Conservation (phyloP, 1,140 invertebrate species). For the Zaprionus taronus region DNA sequence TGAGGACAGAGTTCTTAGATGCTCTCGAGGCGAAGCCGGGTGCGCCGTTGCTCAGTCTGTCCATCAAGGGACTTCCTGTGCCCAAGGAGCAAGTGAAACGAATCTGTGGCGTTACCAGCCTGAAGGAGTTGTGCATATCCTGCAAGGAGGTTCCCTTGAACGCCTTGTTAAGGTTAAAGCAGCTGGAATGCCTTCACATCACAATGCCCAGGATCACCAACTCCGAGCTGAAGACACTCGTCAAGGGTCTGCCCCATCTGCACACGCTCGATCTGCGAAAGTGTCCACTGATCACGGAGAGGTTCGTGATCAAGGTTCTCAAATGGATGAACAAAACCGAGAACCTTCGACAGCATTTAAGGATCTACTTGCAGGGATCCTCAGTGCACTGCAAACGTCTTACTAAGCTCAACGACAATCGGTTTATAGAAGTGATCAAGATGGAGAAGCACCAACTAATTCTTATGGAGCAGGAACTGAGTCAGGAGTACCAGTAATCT, state of each 20-base stretch:
- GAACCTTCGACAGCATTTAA: background rate
- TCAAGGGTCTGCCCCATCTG: slow-evolving; percentile 4
- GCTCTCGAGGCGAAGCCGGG: background rate
- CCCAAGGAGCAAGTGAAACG: slow-evolving; percentile 12
- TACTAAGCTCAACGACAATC: background rate
- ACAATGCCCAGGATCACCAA: slow-evolving; percentile 5
- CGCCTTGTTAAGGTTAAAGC: background rate
- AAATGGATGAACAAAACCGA: slow-evolving; percentile 7
- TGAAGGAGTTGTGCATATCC: slow-evolving; percentile 5
- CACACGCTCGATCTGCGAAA: slow-evolving; percentile 7
- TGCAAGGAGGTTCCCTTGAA: background rate
- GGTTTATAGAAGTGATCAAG: background rate
- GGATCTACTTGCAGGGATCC: background rate
- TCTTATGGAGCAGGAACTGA: background rate
- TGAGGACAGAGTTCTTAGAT: background rate
- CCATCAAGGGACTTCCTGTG: slow-evolving; percentile 3
- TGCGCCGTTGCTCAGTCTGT: background rate
- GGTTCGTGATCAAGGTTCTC: background rate
- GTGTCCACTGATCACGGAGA: background rate
- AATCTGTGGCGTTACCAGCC: background rate
- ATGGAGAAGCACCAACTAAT: background rate
- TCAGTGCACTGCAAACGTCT: background rate
- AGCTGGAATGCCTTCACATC: background rate
- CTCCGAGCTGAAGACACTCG: background rate
- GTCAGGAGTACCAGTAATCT: background rate